Base-by-base conservation (phyloP, 1,140 invertebrate genomes). In the Heterodera schachtii region DNA sequence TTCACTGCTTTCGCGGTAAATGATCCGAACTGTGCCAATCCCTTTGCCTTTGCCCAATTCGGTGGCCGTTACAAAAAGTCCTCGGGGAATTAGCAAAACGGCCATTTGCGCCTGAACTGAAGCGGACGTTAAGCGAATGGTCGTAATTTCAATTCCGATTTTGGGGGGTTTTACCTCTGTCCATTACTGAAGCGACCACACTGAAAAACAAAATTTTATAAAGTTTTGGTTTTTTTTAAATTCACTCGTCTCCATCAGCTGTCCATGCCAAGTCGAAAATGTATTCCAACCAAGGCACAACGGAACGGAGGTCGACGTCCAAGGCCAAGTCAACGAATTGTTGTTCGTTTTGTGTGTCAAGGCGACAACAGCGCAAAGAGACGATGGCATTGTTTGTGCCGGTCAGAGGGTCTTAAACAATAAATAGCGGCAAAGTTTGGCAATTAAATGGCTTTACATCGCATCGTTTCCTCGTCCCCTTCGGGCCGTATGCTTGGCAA, bases 281-380 rank as follows among this genome's bases (percentile, higher is more conserved):
- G 64, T 86, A 86, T 73, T 86, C 84, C 31, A 64, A 78, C 80
- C 81, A 86, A 3, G 85, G 85, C 60, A 87, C 43, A n/a, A 82
- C 13, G 6, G 81, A 75, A 13, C 78, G 46, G n/a, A 86, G 67
- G 60, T 70, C 21, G 16, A 16, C 73, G 41, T 69, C 47, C 43
- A 87, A 41, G 7, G 8, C 67, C 16, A 79, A 47, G 76, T 86
- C 86, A 16, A 47, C 64, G 21, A 85, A 75, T 21, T 21, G 7
- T 21, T 21, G 13, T 7, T 60, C 77, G 6, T 73, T 73, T 67
- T 81, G 19, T 49, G 77, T 47, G 43, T 86, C 43, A 13, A 87
- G 21, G 41, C n/a, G 70, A 44, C 87, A 78, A 43, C 86, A 21
- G 21, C 75, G 43, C 43, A 86, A 69, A 52, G 46, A 43, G 9